phyloP scores from a whole-genome alignment of 2,797 vertebrate species.

The Takifugu ocellatus region DNA sequence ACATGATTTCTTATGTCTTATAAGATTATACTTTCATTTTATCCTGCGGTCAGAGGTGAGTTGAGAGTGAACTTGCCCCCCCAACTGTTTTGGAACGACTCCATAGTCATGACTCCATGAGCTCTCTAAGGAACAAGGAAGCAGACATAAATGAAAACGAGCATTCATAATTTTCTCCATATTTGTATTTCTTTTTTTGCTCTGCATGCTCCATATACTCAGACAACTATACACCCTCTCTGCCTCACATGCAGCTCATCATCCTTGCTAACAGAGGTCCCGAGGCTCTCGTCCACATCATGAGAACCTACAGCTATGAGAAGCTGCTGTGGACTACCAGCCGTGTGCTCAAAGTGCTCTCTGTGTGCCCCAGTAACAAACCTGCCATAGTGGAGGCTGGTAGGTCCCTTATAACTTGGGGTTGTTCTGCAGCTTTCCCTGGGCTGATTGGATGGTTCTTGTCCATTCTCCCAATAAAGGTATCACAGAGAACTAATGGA shows the following conservation, averaged over 20 bases:
- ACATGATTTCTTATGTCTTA: no score
- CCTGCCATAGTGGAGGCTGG: constrained; percentile 96
- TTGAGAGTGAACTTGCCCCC: no score
- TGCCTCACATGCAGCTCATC: constrained; percentile 77
- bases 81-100: no score
- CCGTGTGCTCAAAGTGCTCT: constrained; percentile 96
- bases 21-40: no score
- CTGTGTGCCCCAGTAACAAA: constrained; percentile 98
- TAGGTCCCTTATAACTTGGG: constrained; percentile 65
- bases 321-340: constrained; percentile 99
- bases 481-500: constrained; percentile 13
- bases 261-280: constrained; percentile 93
- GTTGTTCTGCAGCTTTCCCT: no score
- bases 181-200: no score
- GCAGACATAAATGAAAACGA: no score
- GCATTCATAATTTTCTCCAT: no score
- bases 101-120: no score
- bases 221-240: background rate
- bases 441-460: background rate
- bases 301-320: constrained; percentile 93
- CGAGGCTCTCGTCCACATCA: constrained; percentile 94
- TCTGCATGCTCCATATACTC: no score
- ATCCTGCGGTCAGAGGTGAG: no score
- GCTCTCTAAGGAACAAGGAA: no score
- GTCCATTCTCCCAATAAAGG: background rate